These are phyloP conservation scores for Crenichthys baileyi DNA, from an alignment of 2,797 vertebrate genomes.

Conservation along the genomic window DNA sequence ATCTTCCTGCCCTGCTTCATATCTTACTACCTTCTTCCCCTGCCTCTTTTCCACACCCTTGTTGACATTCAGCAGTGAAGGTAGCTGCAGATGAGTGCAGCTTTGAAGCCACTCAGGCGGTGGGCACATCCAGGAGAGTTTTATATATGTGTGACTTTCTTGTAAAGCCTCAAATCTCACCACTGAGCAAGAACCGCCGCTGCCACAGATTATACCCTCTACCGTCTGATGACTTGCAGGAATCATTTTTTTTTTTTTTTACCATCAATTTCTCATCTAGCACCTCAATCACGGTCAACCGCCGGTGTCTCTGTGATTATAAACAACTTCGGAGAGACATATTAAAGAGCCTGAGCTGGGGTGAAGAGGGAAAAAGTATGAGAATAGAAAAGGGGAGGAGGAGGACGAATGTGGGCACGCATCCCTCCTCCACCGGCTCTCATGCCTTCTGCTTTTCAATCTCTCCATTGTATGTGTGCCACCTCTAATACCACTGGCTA, in stretches of 20 bases:
- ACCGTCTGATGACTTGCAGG: slow-evolving; percentile 62
- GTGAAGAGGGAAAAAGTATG: slow-evolving; percentile 25
- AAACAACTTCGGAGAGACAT: slow-evolving; percentile 67
- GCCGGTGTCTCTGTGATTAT: slow-evolving; percentile 59
- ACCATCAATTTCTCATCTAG: slow-evolving; percentile 39
- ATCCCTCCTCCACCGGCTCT: slow-evolving; percentile 42
- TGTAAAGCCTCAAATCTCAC: slow-evolving; percentile 70
- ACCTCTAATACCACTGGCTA: slow-evolving; percentile 61
- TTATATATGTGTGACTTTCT: slow-evolving; percentile 62
- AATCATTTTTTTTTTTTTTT: slow-evolving; percentile 61
- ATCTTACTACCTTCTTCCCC: slow-evolving; percentile 20
- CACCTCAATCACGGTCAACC: slow-evolving; percentile 42
- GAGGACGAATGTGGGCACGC: slow-evolving; percentile 32
- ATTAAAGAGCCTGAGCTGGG: slow-evolving; percentile 32
- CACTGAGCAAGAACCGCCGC: slow-evolving; percentile 51
- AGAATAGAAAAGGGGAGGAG: slow-evolving; percentile 34
- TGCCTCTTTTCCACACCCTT: slow-evolving; percentile 29
- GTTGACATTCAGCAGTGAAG: slow-evolving; percentile 70
- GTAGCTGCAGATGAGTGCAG: slow-evolving; percentile 72
- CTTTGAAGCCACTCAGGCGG: slow-evolving; percentile 67
- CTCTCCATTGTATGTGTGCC: slow-evolving; percentile 56
- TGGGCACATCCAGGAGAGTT: slow-evolving; percentile 61
- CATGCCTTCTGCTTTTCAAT: slow-evolving; percentile 55
- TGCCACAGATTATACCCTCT: slow-evolving; percentile 53
- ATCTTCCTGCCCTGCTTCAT: slow-evolving; percentile 26